Conservation (phyloP, 1,140 invertebrate genomes). For the Drosophila prosaltans region DNA sequence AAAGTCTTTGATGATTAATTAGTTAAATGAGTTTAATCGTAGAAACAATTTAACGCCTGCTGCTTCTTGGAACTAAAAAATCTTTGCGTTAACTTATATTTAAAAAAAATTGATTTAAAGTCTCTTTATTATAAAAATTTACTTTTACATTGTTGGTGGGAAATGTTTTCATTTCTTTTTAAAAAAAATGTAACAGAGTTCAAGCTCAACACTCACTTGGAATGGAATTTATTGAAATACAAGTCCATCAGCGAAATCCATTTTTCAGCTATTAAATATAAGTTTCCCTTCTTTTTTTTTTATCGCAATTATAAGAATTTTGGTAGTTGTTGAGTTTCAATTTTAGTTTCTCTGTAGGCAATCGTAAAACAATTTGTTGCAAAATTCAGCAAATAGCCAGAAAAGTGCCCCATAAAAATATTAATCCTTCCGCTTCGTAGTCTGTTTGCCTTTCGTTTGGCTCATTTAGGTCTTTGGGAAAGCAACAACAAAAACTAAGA, state of each 20-base stretch:
- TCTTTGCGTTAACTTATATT: no score
- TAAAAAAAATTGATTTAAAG: no score
- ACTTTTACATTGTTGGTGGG: no score
- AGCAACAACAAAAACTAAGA: conserved; percentile 19
- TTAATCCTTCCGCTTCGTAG: conserved; percentile 64
- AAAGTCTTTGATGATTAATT: no score
- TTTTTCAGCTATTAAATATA: conserved; percentile 2
- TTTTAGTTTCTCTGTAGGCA: conserved; percentile 9
- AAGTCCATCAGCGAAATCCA: neutral
- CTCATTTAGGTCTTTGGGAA: conserved; percentile 15
- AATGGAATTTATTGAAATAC: no score
- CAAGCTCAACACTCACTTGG: no score
- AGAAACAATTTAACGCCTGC: no score
- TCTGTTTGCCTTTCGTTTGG: conserved; percentile 11
- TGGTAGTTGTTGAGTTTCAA: neutral
- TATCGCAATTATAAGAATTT: neutral
- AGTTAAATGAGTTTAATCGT: no score
- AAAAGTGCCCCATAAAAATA: conserved; percentile 73
- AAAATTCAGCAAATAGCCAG: conserved; percentile 67
- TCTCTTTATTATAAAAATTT: no score
- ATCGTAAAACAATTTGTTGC: conserved; percentile 77
- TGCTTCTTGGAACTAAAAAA: no score
- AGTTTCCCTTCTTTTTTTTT: neutral
- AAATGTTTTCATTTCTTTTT: no score
- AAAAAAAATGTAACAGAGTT: no score